Evolutionary conservation across 92 coral and sea anemone species (phyloP), one percentile per base, ranked within the genome.

Genomic region (Phymanthus crucifer): DNA sequence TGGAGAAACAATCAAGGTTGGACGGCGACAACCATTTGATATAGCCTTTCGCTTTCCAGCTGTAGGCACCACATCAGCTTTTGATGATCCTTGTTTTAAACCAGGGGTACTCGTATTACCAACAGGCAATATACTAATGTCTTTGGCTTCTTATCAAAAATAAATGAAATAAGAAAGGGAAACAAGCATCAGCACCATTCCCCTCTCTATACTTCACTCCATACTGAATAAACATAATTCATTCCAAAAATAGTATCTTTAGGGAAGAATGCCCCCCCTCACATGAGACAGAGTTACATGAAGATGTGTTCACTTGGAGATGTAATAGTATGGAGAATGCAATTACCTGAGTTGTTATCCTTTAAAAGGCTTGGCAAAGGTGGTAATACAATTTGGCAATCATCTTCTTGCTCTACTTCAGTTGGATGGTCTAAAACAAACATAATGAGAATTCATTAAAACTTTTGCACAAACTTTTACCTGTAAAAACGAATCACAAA

Each of bases 1-100:
- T n/a, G 95, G 95, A 50, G 90, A 88, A 27, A 91, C 83, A 19
- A 91, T 91, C 11, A 91, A 78, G 32, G 95, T 91, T 21, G 93
- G 90, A 14, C 88, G 80, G 29, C 80, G 80, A 64, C 85, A 85
- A 26, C 16, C 24, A 48, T 21, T n/a, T 31, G 78, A 9, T 12
- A 73, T 4, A 6, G 32, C 23, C 31, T 76, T 32, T 66, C 68
- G 19, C 32, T 36, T 73, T 27, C 68, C 68, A 27, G 32, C 17
- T 6, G 27, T 61, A 29, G 68, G 2, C 1, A 33, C 68, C 3
- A 10, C 68, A 27, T 14, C 27, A 27, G 68, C 35, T 72, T 34
- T 58, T 29, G 78, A 71, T 54, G 64, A 21, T 21, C 27, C 27
- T 54, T 21, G 64, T 61, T 72, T 52, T 43, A 35, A 80, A 34